Base-by-base conservation (phyloP, 2,113 vertebrate species). In the Oryzias celebensis region DNA sequence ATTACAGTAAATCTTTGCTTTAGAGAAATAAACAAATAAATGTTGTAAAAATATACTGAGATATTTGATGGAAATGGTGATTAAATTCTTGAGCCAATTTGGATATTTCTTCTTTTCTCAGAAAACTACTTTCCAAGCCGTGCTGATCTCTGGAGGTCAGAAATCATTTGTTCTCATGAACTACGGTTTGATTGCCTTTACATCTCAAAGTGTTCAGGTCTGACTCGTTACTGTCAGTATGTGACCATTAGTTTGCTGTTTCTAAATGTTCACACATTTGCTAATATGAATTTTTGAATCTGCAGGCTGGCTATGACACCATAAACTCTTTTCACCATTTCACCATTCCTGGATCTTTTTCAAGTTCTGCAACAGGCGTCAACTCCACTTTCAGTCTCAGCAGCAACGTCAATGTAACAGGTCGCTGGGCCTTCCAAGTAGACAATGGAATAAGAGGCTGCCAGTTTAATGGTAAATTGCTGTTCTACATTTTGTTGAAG, bases 161-260 rank as follows among this genome's bases (percentile, higher is more conserved):
- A 41, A 53, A 2, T 85, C 89, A 1, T 91, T 90, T 83, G 48
- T 87, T 3, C n/a, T 90, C 42, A 70, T 90, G 66, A 91, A 90
- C 71, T 91, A 91, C 16, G 87, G 71, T 3, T 12, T 1, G 1
- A 81, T 90, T 66, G 77, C 73, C 2, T 0, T 1, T 2, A 65
- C 78, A 6, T 0, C 0, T 14, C 0, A 0, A 0, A 3, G 0
- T 0, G 46, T 86, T 0, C 62, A 87, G 85, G 88, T 90, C 0
- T 73, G 80, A 57, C 0, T 1, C 16, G 2, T 36, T 7, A 14
- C 49, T 46, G 1, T 62, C 1, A 55, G 31, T 36, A 0, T 10
- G 10, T n/a, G 18, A 10, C 0, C 10, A 48, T 20, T 48, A 3
- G 3, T 4, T 20, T 8, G 7, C 31, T 8, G 31, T 36, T 36